Percentiles rank a stretch among this genome's conserved stretches.
These are phyloP conservation scores for Cyanoderma ruficeps DNA, from an alignment of 2,113 vertebrate species.

Conservation along the genomic window DNA sequence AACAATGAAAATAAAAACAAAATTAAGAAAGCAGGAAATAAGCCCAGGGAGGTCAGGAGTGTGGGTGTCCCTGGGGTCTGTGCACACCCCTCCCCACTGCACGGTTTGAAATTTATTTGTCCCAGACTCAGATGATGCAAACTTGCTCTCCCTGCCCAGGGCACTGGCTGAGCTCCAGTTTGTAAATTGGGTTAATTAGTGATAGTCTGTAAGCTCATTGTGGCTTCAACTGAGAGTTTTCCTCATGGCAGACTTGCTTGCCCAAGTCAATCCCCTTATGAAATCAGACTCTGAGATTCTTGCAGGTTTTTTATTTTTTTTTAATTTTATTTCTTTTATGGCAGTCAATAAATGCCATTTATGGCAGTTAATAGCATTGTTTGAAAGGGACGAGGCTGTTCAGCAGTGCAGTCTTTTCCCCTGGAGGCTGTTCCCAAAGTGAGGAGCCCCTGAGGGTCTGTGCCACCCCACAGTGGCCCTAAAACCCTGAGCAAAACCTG, in stretches of 20 bases:
- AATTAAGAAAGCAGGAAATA: not conserved
- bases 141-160: not conserved
- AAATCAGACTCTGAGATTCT: not conserved
- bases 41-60: not conserved
- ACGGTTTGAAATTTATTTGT: not conserved
- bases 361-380: not conserved
- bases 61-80: not conserved
- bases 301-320: not conserved
- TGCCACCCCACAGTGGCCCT: not conserved
- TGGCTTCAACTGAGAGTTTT: not conserved
- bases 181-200: slow-evolving; percentile 45
- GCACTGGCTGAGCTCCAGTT: not conserved
- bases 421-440: not conserved
- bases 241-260: not conserved
- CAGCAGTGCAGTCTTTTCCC: not conserved
- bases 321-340: too few species aligned
- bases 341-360: too few species aligned
- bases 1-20: not conserved
- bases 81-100: not conserved
- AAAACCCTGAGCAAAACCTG: not conserved
- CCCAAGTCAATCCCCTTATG: not conserved
- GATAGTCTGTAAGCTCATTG: not conserved
- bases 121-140: not conserved
- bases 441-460: not conserved
- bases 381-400: not conserved